These are phyloP conservation scores for Drosophila grimshawi DNA, from an alignment of 1,140 invertebrate genomes.

Conservation along the genomic window DNA sequence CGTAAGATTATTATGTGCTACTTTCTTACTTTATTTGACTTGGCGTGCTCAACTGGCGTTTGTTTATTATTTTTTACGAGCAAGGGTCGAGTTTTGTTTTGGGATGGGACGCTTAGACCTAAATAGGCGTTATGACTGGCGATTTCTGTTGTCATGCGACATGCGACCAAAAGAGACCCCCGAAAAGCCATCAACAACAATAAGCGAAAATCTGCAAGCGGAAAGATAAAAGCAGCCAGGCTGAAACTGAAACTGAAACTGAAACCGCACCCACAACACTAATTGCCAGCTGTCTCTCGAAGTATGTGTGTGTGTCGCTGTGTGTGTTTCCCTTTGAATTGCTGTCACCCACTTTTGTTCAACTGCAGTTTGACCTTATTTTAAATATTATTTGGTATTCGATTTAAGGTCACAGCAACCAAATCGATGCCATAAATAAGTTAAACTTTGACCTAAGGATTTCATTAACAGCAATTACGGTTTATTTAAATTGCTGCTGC, in stretches of 20 bases:
- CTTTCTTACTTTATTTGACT: conserved; percentile 23
- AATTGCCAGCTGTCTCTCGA: conserved; percentile 63
- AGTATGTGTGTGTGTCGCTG: conserved; percentile 25
- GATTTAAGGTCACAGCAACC: conserved; percentile 4
- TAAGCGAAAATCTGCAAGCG: conserved; percentile 27
- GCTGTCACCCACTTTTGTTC: conserved; percentile 34
- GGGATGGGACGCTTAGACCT: conserved; percentile 6
- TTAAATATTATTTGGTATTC: neutral
- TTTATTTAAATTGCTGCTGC: neutral
- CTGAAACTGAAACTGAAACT: conserved; percentile 41
- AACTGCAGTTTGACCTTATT: conserved; percentile 43
- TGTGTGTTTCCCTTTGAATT: conserved; percentile 35
- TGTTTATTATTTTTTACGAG: conserved; percentile 44
- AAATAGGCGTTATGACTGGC: conserved; percentile 37
- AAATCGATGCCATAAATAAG: conserved; percentile 31
- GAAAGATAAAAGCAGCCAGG: conserved; percentile 57
- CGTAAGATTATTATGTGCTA: conserved; percentile 34
- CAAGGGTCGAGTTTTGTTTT: conserved; percentile 16
- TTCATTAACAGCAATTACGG: neutral
- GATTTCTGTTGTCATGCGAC: conserved; percentile 5
- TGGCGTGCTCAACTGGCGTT: conserved; percentile 25
- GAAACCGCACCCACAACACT: conserved; percentile 70
- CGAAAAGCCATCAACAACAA: conserved; percentile 40
- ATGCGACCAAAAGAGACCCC: neutral
- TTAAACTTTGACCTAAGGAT: neutral